Base-by-base conservation (phyloP, 2,888 invertebrate species). In the Hyppa rectilinea region DNA sequence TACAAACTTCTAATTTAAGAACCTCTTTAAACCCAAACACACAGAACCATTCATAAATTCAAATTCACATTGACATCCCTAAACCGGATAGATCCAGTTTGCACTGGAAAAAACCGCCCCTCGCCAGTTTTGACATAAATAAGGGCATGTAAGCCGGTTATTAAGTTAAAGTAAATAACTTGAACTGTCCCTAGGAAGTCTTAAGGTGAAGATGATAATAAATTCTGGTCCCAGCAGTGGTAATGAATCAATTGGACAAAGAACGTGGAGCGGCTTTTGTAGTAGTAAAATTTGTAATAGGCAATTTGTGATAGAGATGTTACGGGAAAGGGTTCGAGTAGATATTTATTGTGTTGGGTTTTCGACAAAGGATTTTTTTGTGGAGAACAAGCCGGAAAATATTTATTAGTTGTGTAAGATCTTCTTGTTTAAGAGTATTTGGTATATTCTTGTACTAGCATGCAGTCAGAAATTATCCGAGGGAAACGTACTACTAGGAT, bases 81-180 rank as follows among this genome's bases (percentile, higher is more conserved):
- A 82, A 86, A 83, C 81, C 80, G 81, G 74, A 76, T 82, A 79
- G 77, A 84, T 84, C 81, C 78, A 78, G 78, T 83, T 79, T 58
- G 73, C 78, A 81, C 81, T 59, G 79, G 80, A 81, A 87, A 87
- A 87, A 86, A 82, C 78, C 73, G 71, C 80, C 78, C 81, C 84
- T 74, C 71, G 58, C 52, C 81, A 66, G 75, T 80, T 83, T 59
- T 52, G 72, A 85, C 85, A 87, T 89, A 88, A 88, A 89, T 89
- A 85, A 87, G 80, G 81, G 80, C 75, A 85, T 80, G 85, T 88
- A 87, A 88, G 87, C 87, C 84, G 64, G 87, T 89, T 88, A 89
- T 87, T 89, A 88, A 87, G 86, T 86, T 84, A 75, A 87, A 89
- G 81, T 90, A 91, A 91, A 90, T 91, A 91, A 89, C 86, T 87